These are phyloP conservation scores for Melanostoma scalare DNA, from an alignment of 2,888 invertebrate species.

Conservation along the genomic window DNA sequence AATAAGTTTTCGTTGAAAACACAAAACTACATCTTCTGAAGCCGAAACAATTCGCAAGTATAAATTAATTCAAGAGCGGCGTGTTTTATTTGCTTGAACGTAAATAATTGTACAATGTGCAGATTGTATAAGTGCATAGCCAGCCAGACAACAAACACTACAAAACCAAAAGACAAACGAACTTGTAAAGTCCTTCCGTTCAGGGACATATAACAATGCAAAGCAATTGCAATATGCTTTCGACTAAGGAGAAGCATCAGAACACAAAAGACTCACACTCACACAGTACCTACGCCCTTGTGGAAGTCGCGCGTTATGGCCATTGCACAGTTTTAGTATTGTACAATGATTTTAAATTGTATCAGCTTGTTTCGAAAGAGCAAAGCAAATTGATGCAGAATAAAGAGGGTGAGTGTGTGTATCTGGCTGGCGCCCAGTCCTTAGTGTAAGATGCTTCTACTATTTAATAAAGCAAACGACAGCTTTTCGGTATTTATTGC, in stretches of 20 bases:
- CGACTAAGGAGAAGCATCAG: slow-evolving; percentile 2
- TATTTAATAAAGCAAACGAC: slow-evolving; percentile 67
- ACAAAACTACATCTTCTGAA: slow-evolving; percentile 31
- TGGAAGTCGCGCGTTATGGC: slow-evolving; percentile 28
- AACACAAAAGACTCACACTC: slow-evolving; percentile 29
- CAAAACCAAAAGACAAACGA: slow-evolving; percentile 51
- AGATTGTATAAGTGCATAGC: slow-evolving; percentile 36
- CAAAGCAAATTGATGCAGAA: no score
- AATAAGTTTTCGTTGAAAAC: neutral
- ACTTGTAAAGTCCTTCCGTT: slow-evolving; percentile 45
- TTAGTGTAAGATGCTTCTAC: slow-evolving; percentile 42
- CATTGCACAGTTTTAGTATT: slow-evolving; percentile 44
- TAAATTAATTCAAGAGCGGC: slow-evolving; percentile 38
- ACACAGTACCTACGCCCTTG: neutral
- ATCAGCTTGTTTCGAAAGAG: slow-evolving; percentile 11
- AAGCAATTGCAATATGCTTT: slow-evolving; percentile 28
- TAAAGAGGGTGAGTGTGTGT: neutral
- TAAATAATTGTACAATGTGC: slow-evolving; percentile 52
- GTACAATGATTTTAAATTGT: slow-evolving; percentile 39
- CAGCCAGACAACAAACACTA: slow-evolving; percentile 15
- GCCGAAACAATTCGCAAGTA: slow-evolving; percentile 24
- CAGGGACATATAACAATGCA: slow-evolving; percentile 39
- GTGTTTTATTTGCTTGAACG: slow-evolving; percentile 54
- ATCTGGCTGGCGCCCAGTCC: slow-evolving; percentile 1
- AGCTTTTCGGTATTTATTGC: slow-evolving; percentile 65